Base-by-base conservation (phyloP, 92 coral and sea anemone genomes). In the Umimayanthus chanpuru region DNA sequence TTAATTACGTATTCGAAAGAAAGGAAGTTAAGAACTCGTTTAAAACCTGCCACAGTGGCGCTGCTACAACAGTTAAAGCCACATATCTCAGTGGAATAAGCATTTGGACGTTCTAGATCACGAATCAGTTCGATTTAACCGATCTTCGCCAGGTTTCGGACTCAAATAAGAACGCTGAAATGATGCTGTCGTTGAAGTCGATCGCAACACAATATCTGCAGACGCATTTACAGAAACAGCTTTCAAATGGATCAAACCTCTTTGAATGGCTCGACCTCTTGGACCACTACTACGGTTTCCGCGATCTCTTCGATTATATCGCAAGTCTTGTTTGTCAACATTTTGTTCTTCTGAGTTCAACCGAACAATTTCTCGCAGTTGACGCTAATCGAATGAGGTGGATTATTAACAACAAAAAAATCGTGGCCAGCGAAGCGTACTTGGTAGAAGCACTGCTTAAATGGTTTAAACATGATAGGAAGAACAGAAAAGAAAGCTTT, bases 311-410 rank as follows among this genome's bases (percentile, higher is more conserved):
- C 72, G 26, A 58, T 1, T 32, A 15, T 56, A 15, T 28, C 50
- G 85, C 36, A 49, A 38, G 47, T 20, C 26, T 80, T 36, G 43
- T 80, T 61, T 80, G 85, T 40, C 85, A 80, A 55, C 85, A 80
- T 58, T 80, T 80, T 23, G 41, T 80, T 29, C 73, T 56, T 56
- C 50, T 80, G 28, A 80, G 85, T 80, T 80, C 53, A 55, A 58
- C 72, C 16, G 85, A 80, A 32, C 72, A 61, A 32, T 80, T 80
- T 21, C 20, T 80, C 23, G 85, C 72, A 32, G 23, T 61, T 56
- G 85, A 80, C 47, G 85, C 23, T n/a, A 80, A 56, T 36, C 72
- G 41, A 29, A 80, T 80, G 85, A 38, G 25, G 44, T 80, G 85
- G 85, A 36, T 80, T 20, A 10, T 80, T 7, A 80, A 58, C 20